Conservation (phyloP, 2,113 vertebrate genomes). For the Perccottus glenii region DNA sequence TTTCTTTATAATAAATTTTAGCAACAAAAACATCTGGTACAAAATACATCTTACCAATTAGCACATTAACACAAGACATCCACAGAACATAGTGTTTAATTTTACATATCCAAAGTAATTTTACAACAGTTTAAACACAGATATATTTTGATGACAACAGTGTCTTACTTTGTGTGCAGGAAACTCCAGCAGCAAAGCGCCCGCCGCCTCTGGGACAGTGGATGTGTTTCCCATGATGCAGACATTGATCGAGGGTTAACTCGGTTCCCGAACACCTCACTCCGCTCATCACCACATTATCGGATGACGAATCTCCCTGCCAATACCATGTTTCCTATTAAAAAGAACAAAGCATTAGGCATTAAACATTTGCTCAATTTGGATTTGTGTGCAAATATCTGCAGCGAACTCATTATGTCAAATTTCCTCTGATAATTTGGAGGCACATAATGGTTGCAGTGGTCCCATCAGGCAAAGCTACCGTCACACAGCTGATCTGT, state of each 20-base stretch:
- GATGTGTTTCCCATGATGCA: conserved; percentile 84
- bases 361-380: not conserved
- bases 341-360: conserved; percentile 1
- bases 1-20: too few relatives aligned
- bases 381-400: conserved; percentile 7
- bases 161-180: conserved; percentile 90
- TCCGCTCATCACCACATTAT: conserved; percentile 89
- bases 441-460: not conserved
- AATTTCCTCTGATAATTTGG: conserved; percentile 25
- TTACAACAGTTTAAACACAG: too few relatives aligned
- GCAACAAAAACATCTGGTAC: too few relatives aligned
- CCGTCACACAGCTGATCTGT: conserved; percentile 24
- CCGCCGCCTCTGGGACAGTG: conserved; percentile 85
- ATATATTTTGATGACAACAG: not conserved
- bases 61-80: too few relatives aligned
- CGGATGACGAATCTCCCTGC: conserved; percentile 78
- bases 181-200: conserved; percentile 87
- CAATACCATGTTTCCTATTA: conserved; percentile 95
- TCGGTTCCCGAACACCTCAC: conserved; percentile 94
- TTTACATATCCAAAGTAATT: too few relatives aligned
- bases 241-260: conserved; percentile 91
- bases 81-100: too few relatives aligned
- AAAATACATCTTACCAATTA: too few relatives aligned
- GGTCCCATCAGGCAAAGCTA: conserved; percentile 7
- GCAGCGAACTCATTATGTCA: not conserved